A percentile compares a stretch with the other conserved stretches of the same genome.
phyloP scores from a whole-genome alignment of 2,888 invertebrate genomes.

The Perithous albicinctus region DNA sequence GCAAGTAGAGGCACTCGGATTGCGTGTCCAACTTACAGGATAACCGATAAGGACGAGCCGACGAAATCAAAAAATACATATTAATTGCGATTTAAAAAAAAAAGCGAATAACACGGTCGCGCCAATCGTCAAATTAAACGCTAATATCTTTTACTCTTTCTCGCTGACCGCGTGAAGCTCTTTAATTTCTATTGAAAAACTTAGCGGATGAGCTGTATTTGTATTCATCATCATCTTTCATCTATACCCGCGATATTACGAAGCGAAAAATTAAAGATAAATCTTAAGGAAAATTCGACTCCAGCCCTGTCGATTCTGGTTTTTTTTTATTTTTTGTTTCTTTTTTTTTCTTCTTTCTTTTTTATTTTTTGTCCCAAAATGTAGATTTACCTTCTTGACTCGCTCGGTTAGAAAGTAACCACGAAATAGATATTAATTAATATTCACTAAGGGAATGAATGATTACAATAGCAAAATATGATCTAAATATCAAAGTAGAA shows the following conservation, averaged over 20 bases:
- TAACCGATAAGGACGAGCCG: slow-evolving; percentile 19
- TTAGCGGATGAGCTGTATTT: background rate
- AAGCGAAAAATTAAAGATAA: slow-evolving; percentile 12
- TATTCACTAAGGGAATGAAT: slow-evolving; percentile 19
- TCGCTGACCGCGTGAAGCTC: slow-evolving; percentile 5
- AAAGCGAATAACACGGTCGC: slow-evolving; percentile 31
- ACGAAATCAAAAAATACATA: slow-evolving; percentile 57
- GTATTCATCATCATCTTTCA: slow-evolving; percentile 17
- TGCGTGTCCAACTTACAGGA: slow-evolving; percentile 52
- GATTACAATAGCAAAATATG: slow-evolving; percentile 30
- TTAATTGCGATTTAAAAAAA: slow-evolving; percentile 18
- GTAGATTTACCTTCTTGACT: slow-evolving; percentile 18
- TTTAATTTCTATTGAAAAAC: background rate
- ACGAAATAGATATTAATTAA: slow-evolving; percentile 25
- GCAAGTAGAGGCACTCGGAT: slow-evolving; percentile 62
- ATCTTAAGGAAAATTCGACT: background rate
- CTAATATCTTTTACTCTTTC: slow-evolving; percentile 31
- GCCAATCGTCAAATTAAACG: background rate
- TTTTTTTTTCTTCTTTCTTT: background rate
- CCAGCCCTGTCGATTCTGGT: background rate
- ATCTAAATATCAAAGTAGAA: slow-evolving; percentile 45
- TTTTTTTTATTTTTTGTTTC: background rate
- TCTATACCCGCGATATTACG: slow-evolving; percentile 8
- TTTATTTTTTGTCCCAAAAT: background rate
- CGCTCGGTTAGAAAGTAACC: slow-evolving; percentile 31